A percentile compares a stretch with the other conserved stretches of the same genome.
These are phyloP conservation scores for Phyllotis vaccarum DNA, from an alignment of 2,797 vertebrate genomes.

Conservation along the genomic window DNA sequence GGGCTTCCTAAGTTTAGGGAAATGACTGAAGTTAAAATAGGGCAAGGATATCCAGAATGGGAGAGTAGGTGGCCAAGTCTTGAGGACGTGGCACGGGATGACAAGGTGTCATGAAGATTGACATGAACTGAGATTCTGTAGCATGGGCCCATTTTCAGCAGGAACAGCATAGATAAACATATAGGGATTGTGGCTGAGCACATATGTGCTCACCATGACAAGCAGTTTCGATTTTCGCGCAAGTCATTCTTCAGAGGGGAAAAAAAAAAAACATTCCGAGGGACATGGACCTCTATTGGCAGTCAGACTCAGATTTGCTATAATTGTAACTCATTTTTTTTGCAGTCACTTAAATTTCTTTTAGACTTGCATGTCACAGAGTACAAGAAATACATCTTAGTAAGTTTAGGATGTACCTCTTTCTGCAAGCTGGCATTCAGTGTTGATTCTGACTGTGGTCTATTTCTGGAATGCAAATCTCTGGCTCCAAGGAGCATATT, in stretches of 20 bases:
- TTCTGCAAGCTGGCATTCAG: not conserved
- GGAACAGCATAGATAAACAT: not conserved
- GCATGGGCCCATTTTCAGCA: not conserved
- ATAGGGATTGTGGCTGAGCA: not conserved
- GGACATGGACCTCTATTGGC: not conserved
- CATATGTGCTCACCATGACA: not conserved
- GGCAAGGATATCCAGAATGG: not conserved
- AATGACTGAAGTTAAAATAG: not conserved
- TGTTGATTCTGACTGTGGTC: not conserved
- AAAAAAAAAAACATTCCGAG: not conserved
- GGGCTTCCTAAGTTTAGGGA: not conserved
- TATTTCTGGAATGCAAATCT: not conserved
- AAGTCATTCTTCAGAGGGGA: not conserved
- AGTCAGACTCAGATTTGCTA: not conserved
- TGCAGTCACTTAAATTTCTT: not conserved
- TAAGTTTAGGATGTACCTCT: not conserved
- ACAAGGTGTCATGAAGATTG: not conserved
- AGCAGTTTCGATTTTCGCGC: not conserved
- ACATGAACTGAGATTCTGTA: not conserved
- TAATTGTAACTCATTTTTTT: not conserved
- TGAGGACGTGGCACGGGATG: not conserved
- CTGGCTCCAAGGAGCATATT: not conserved
- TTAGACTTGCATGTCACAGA: not conserved
- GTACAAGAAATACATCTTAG: not conserved
- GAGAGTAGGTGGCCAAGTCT: not conserved